Base-by-base conservation (phyloP, 2,888 invertebrate species). In the Mimas tiliae region DNA sequence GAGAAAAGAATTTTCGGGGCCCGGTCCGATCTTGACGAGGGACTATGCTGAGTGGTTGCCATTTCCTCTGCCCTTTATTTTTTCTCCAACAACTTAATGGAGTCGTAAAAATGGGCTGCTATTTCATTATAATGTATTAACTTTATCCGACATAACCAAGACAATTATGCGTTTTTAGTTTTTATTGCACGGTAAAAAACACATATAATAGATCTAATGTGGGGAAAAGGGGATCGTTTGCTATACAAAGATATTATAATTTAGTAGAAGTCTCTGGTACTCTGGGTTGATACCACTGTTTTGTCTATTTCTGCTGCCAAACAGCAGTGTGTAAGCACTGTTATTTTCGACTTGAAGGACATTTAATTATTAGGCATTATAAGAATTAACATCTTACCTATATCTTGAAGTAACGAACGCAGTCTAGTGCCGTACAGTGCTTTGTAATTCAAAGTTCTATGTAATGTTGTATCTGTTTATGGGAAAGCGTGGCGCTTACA, bases 1-100 rank as follows among this genome's bases (percentile, higher is more conserved):
- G 91, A 88, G 90, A 88, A 91, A 90, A 90, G 89, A 89, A 90
- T 90, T 89, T 87, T 88, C 87, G 82, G 86, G 83, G 86, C 84
- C 85, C 83, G 79, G 85, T 81, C 87, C 86, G 82, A 86, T 87
- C 86, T 86, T 87, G 88, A 88, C 86, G 86, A 83, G 85, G 85
- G 87, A 86, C 86, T 79, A 71, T 76, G 80, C 83, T 86, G 87
- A 91, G 90, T 90, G 89, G 87, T 86, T 85, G 85, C 88, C 87
- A 87, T 91, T 90, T 90, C 87, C 89, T 85, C 74, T 81, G 80
- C 82, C 85, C 84, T 87, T 88, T 89, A 88, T 89, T 90, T 89
- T 88, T 87, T 83, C 83, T 85, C 82, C 83, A 87, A 90, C 89
- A 88, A 86, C 88, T 89, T 91, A 91, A 91, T 90, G 89, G 90